Evolutionary conservation across 2,113 vertebrate species (phyloP).

Genomic region (Lutjanus erythropterus): DNA sequence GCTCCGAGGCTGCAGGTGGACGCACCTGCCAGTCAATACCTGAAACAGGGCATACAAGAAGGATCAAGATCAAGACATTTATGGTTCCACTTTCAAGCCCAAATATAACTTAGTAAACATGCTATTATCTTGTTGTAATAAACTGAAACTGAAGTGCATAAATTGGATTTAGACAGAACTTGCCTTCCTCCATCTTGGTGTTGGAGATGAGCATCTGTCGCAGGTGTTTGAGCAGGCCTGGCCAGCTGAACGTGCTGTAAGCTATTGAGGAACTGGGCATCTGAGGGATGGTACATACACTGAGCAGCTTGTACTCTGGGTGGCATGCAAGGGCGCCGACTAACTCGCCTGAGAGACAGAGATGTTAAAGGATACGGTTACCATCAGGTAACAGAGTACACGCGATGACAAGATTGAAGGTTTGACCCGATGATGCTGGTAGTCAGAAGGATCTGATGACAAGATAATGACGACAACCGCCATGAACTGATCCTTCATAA

Average conservation of each 20-base stretch:
- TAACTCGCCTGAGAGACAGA: slow-evolving; percentile 87
- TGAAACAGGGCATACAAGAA: slow-evolving; percentile 50
- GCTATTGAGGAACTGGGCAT: slow-evolving; percentile 90
- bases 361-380: neutral
- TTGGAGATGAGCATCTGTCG: slow-evolving; percentile 97
- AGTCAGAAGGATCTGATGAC: neutral
- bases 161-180: neutral
- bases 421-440: neutral
- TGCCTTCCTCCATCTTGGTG: slow-evolving; percentile 95
- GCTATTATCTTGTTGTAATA: neutral
- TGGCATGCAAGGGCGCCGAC: slow-evolving; percentile 91
- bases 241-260: slow-evolving; percentile 93
- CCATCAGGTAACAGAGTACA: neutral
- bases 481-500: no score
- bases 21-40: slow-evolving; percentile 93
- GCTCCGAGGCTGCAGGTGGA: slow-evolving; percentile 73
- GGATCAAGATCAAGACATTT: neutral
- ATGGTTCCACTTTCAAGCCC: neutral
- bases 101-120: neutral
- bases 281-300: slow-evolving; percentile 91
- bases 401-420: neutral
- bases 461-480: neutral
- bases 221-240: slow-evolving; percentile 91
- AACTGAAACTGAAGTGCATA: neutral
- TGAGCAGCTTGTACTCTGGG: slow-evolving; percentile 94